Evolutionary conservation across 2,888 invertebrate genomes (phyloP).

Genomic region (Cinara cedri): DNA sequence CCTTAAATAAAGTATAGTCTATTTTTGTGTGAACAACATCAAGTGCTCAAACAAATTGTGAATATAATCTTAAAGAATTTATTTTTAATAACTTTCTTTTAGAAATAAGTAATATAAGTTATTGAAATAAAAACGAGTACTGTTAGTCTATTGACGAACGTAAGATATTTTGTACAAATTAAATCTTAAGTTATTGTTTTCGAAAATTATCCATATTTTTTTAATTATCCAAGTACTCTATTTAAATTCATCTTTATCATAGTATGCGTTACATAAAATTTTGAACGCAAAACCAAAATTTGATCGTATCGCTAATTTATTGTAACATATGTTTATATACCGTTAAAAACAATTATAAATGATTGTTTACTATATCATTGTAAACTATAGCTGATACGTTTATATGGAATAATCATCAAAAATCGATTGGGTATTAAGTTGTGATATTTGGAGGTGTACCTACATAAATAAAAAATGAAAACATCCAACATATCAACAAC

Average conservation of each 20-base stretch:
- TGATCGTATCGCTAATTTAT: neutral
- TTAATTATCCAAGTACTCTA: neutral
- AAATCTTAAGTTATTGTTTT: neutral
- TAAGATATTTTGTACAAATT: neutral
- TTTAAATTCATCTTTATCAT: neutral
- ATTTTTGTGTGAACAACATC: constrained; percentile 42
- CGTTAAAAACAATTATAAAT: neutral
- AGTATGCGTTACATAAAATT: neutral
- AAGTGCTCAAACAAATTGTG: constrained; percentile 33
- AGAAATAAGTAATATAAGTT: constrained; percentile 2
- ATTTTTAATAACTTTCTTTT: constrained; percentile 43
- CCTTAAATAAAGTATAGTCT: constrained; percentile 43
- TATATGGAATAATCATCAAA: no score
- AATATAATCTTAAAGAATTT: constrained; percentile 43
- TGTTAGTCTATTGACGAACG: neutral
- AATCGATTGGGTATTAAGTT: no score
- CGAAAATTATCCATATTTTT: neutral
- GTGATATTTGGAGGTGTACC: no score
- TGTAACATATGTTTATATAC: neutral
- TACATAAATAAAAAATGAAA: no score
- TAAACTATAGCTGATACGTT: no score
- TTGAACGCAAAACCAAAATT: neutral
- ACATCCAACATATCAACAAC: no score
- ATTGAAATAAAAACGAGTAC: constrained; percentile 2
- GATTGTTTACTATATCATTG: no score